These are phyloP conservation scores for Formica selysi DNA, from an alignment of 1,140 invertebrate genomes.

Conservation along the genomic window DNA sequence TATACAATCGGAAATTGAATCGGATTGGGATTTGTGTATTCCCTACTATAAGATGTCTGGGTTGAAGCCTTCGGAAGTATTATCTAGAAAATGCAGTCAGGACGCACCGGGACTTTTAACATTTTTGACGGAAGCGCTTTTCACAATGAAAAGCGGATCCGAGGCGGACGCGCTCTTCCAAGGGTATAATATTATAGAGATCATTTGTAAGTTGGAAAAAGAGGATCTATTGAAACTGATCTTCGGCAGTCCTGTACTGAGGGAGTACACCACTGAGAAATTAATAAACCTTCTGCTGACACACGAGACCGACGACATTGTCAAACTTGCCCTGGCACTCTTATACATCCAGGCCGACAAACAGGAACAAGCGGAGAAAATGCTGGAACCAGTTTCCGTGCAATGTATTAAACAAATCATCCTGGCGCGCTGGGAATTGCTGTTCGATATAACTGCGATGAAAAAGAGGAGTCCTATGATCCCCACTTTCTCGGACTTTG, in stretches of 20 bases:
- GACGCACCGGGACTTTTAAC: slow-evolving; percentile 86
- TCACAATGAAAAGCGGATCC: slow-evolving; percentile 82
- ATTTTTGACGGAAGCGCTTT: slow-evolving; percentile 86
- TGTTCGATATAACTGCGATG: slow-evolving; percentile 86
- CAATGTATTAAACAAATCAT: slow-evolving; percentile 81
- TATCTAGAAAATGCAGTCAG: slow-evolving; percentile 81
- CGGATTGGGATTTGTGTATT: slow-evolving; percentile 87
- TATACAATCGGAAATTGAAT: slow-evolving; percentile 87
- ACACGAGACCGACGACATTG: slow-evolving; percentile 77
- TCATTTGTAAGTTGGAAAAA: slow-evolving; percentile 84
- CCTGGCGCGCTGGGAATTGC: slow-evolving; percentile 85
- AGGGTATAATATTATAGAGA: slow-evolving; percentile 86
- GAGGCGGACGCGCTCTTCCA: slow-evolving; percentile 85
- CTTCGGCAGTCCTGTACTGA: slow-evolving; percentile 86
- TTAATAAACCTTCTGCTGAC: slow-evolving; percentile 85
- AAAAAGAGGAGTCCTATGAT: slow-evolving; percentile 79
- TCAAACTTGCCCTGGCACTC: slow-evolving; percentile 85
- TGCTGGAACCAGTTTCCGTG: slow-evolving; percentile 83
- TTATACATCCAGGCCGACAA: slow-evolving; percentile 87
- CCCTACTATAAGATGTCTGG: slow-evolving; percentile 89
- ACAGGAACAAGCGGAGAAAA: slow-evolving; percentile 83
- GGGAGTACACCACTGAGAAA: slow-evolving; percentile 88
- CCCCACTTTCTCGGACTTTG: slow-evolving; percentile 87
- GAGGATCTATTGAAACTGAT: slow-evolving; percentile 86
- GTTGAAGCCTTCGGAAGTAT: slow-evolving; percentile 85